phyloP scores from a whole-genome alignment of 2,888 invertebrate genomes.

The Chydorus sphaericus region DNA sequence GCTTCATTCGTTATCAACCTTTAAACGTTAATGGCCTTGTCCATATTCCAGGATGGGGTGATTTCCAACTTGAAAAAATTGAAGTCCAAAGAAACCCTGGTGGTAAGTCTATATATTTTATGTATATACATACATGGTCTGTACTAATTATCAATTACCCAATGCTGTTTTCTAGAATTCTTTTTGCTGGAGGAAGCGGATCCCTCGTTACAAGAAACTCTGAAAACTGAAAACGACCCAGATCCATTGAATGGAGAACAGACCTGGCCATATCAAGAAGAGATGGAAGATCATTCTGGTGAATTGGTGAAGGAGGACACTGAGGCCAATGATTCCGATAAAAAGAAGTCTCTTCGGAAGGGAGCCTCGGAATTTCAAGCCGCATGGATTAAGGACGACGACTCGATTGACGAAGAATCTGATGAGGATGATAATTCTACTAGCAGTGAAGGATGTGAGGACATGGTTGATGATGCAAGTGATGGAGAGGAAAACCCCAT shows the following conservation, averaged over 20 bases:
- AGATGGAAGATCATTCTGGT: slow-evolving; percentile 35
- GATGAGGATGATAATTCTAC: slow-evolving; percentile 20
- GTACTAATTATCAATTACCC: no score
- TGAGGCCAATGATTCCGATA: slow-evolving; percentile 26
- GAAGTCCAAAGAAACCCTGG: slow-evolving; percentile 21
- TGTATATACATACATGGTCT: no score
- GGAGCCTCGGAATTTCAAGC: slow-evolving; percentile 97
- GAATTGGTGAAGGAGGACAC: slow-evolving; percentile 46
- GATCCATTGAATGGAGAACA: slow-evolving; percentile 92
- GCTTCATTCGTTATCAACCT: slow-evolving; percentile 68
- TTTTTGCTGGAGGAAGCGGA: slow-evolving; percentile 30
- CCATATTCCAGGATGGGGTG: slow-evolving; percentile 82
- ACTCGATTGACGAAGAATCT: slow-evolving; percentile 23
- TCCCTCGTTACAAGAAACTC: slow-evolving; percentile 40
- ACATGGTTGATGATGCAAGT: slow-evolving; percentile 36
- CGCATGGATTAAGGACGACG: slow-evolving; percentile 32
- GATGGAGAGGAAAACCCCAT: slow-evolving; percentile 36
- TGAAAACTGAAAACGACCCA: slow-evolving; percentile 62
- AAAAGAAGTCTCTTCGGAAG: slow-evolving; percentile 65
- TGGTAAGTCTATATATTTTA: no score
- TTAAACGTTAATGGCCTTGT: slow-evolving; percentile 76
- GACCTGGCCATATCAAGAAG: slow-evolving; percentile 91
- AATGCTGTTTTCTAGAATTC: no score
- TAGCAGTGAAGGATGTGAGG: background rate
- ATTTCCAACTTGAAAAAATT: slow-evolving; percentile 78